phyloP scores from a whole-genome alignment of 1,140 invertebrate species.

The Drosophila bipectinata region DNA sequence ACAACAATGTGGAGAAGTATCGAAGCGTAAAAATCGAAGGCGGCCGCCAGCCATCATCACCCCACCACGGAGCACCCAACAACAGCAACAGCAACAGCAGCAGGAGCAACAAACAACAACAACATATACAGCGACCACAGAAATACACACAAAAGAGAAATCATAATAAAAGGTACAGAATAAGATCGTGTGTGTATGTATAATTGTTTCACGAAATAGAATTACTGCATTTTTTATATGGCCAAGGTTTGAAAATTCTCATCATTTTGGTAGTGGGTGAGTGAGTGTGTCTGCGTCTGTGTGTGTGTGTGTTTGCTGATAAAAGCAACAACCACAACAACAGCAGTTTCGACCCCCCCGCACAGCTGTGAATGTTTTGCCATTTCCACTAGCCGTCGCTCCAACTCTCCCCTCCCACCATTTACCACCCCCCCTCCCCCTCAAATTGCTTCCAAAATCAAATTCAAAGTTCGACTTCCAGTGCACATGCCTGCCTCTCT shows the following conservation, averaged over 20 bases:
- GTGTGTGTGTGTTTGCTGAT: slow-evolving; percentile 19
- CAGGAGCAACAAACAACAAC: slow-evolving; percentile 42
- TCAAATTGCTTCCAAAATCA: slow-evolving; percentile 3
- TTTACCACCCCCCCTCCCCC: not conserved
- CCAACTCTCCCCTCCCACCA: slow-evolving; percentile 5
- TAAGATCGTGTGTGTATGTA: slow-evolving; percentile 24
- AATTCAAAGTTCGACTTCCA: slow-evolving; percentile 29
- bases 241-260: slow-evolving; percentile 11
- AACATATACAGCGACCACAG: slow-evolving; percentile 22
- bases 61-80: slow-evolving; percentile 36
- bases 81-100: slow-evolving; percentile 34
- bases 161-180: slow-evolving; percentile 16
- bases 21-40: slow-evolving; percentile 73
- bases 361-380: slow-evolving; percentile 53
- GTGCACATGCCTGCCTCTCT: slow-evolving; percentile 6
- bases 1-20: slow-evolving; percentile 67
- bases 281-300: slow-evolving; percentile 19
- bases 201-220: slow-evolving; percentile 34
- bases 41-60: slow-evolving; percentile 45
- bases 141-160: slow-evolving; percentile 17
- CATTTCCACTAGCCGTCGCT: slow-evolving; percentile 10
- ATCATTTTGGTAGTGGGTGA: not conserved
- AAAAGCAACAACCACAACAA: slow-evolving; percentile 46
- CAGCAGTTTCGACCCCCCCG: slow-evolving; percentile 45
- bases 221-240: slow-evolving; percentile 28